Base-by-base conservation (phyloP, 2,797 vertebrate genomes). In the Margarornis squamiger region DNA sequence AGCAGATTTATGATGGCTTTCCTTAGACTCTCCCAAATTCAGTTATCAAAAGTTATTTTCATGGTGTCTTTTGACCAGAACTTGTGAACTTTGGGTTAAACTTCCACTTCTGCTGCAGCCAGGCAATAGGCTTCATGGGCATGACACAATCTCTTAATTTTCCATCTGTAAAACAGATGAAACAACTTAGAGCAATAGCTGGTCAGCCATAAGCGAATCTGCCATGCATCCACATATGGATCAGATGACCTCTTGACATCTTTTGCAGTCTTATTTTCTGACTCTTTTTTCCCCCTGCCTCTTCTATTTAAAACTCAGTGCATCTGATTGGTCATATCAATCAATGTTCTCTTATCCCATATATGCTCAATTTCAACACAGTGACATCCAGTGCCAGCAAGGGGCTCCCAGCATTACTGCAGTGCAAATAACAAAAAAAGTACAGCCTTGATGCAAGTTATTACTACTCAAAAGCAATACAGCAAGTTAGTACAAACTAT, bases 391-490 rank as follows among this genome's bases (percentile, higher is more conserved):
- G 55, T 66, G 83, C 55, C 62, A 90, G 62, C 36, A 71, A 90
- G 73, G 32, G 55, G 27, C 18, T 92, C 32, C 51, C 59, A 82
- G 55, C 36, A 55, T 49, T 90, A 63, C 18, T 82, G 24, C 59
- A 59, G 34, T 66, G 48, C 55, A 88, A 95, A 94, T 83, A 84
- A 82, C 68, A 81, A 88, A 81, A 91, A 83, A 75, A 43, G 45
- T 52, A 63, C 66, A 61, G 14, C 48, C 43, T 65, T 63, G 66
- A 63, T 82, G 15, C 0, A 2, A 49, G 32, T 52, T 94, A 71
- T 92, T 95, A 48, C 73, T 92, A 21, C 73, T 92, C 51, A 66
- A 23, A 73, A 92, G 39, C 58, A 92, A 30, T 82, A 39, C 30
- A 79, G 63, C 20, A 88, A 22, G 58, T 86, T 90, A 0, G 1